Base-by-base conservation (phyloP, 2,888 invertebrate species). In the Amblyteles armatorius region DNA sequence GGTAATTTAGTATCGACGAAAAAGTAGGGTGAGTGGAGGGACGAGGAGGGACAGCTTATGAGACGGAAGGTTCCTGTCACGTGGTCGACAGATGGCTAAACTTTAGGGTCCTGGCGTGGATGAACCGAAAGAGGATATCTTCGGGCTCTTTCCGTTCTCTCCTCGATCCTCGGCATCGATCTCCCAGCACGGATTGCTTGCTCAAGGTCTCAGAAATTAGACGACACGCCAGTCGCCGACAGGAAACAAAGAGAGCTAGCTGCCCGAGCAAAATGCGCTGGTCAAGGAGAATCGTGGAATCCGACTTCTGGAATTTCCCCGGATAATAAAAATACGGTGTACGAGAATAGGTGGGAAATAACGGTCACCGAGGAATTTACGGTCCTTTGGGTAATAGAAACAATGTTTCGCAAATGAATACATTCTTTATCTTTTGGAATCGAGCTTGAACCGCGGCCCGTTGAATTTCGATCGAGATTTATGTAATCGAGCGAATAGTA, bases 11-110 rank as follows among this genome's bases (percentile, higher is more conserved):
- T 77, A 83, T 81, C 81, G 83, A 74, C 80, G 84, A 9, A 74
- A n/a, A 26, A 13, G 48, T 67, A 13, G 22, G 76, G 63, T 22
- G 50, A 60, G 72, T 55, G 78, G 44, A 26, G 52, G 79, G 69
- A 48, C 79, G 85, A 85, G 85, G 87, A 63, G 74, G 78, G 74
- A 33, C 36, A 65, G 65, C 36, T n/a, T 26, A 72, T 44, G 79
- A 86, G 83, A 82, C 67, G 74, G 69, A 77, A 81, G 76, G 77
- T 77, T 86, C 79, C 86, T 86, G 88, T 91, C 92, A 91, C 91
- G 88, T 92, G 92, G 89, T 83, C 87, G 87, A 86, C 92, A 92
- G 92, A 92, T 92, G 92, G 87, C 85, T 82, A 67, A 67, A 85
- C 82, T 78, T 79, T 83, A 48, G 83, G 79, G 73, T 52, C 79